phyloP scores from a whole-genome alignment of 2,113 vertebrate species.

The Regulus satrapa region DNA sequence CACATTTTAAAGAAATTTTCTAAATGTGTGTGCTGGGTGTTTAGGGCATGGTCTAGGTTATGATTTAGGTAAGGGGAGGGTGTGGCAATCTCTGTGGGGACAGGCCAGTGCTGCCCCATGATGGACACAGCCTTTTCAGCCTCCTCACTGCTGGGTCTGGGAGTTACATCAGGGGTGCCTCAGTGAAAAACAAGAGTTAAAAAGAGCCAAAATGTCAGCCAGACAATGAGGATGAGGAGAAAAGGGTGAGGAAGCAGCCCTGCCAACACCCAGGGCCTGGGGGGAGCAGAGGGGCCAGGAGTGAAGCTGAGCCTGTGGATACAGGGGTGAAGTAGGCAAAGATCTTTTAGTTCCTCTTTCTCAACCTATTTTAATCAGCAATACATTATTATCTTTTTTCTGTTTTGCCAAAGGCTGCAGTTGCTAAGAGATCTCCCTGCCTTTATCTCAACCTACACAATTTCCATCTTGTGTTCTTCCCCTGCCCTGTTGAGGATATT shows the following conservation, averaged over 20 bases:
- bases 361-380: not conserved
- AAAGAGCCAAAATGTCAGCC: not conserved
- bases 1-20: not conserved
- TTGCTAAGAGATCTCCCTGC: not conserved
- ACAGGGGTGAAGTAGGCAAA: not conserved
- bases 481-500: not conserved
- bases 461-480: not conserved
- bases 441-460: not conserved
- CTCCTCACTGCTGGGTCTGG: not conserved
- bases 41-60: not conserved
- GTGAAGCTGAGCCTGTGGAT: not conserved
- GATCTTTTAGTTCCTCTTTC: not conserved
- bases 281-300: not conserved
- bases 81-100: not conserved
- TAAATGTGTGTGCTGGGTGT: not conserved
- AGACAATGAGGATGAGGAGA: not conserved
- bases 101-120: accelerated
- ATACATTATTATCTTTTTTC: not conserved
- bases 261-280: accelerated
- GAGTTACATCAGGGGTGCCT: not conserved
- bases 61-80: too few species aligned
- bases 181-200: accelerated
- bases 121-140: accelerated
- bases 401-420: not conserved
- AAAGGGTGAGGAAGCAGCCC: not conserved